Percentiles rank a stretch among this genome's conserved stretches.
Conservation (phyloP, 2,888 invertebrate genomes). For the Pelosia muscerda region DNA sequence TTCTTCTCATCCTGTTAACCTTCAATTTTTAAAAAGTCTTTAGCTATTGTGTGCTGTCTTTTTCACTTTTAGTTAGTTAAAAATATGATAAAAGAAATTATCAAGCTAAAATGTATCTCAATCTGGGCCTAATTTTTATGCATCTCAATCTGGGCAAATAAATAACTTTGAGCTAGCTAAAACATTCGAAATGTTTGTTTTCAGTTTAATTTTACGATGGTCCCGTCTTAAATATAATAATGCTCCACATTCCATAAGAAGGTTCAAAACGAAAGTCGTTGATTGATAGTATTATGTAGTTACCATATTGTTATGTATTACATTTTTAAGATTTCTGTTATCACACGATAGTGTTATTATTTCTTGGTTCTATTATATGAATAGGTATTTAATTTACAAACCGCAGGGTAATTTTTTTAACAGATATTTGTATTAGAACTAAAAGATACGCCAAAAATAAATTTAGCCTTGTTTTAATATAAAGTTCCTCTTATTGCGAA, state of each 20-base stretch:
- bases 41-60: conserved; percentile 5
- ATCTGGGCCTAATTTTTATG: neutral
- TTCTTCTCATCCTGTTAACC: conserved; percentile 25
- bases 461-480: neutral
- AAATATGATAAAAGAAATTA: neutral
- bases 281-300: conserved; percentile 67
- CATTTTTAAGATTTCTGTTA: conserved; percentile 46
- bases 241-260: conserved; percentile 45
- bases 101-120: conserved; percentile 5
- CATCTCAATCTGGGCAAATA: neutral
- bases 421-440: neutral
- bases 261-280: conserved; percentile 58
- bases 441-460: neutral
- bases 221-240: conserved; percentile 5
- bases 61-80: neutral
- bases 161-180: neutral
- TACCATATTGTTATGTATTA: conserved; percentile 63
- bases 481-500: neutral
- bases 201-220: conserved; percentile 10
- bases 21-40: neutral
- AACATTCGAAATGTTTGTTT: neutral
- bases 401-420: conserved; percentile 1
- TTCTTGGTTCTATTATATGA: conserved; percentile 32
- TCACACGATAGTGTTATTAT: conserved; percentile 26
- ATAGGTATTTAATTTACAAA: conserved; percentile 14